A percentile compares a stretch with the other conserved stretches of the same genome.
Evolutionary conservation across 2,888 invertebrate genomes (phyloP).

Genomic region (Priocnemis perturbator): DNA sequence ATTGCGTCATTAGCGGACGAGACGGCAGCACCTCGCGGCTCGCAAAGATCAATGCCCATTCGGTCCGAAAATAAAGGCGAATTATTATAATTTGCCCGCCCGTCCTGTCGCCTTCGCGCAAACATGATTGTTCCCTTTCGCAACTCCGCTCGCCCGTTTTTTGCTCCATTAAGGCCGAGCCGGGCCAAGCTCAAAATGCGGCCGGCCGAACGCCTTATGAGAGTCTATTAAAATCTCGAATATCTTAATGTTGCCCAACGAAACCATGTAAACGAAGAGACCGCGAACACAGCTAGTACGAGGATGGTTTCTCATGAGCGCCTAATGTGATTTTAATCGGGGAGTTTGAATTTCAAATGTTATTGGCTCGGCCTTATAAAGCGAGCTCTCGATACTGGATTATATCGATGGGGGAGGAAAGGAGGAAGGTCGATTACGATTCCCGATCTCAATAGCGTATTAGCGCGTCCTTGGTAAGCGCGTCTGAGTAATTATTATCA

Average conservation of each 20-base stretch:
- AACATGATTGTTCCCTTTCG: no score
- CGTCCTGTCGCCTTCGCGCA: no score
- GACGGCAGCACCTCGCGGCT: no score
- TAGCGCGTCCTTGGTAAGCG: not conserved
- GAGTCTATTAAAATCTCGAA: constrained; percentile 47
- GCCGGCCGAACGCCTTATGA: constrained; percentile 10
- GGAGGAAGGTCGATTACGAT: constrained; percentile 44
- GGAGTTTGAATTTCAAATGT: constrained; percentile 72
- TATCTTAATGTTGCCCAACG: constrained; percentile 39
- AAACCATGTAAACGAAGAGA: constrained; percentile 32
- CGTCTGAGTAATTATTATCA: not conserved
- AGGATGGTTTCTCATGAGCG: constrained; percentile 53
- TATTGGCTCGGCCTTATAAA: constrained; percentile 55
- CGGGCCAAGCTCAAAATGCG: no score
- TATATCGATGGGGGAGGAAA: constrained; percentile 20
- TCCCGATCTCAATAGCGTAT: constrained; percentile 42
- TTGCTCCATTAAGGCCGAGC: no score
- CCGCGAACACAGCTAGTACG: constrained; percentile 28
- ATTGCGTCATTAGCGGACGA: no score
- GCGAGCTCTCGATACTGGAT: constrained; percentile 23
- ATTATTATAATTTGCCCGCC: no score
- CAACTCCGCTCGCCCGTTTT: no score
- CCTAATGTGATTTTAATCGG: constrained; percentile 73
- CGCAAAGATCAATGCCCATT: no score
- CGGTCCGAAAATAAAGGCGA: no score